phyloP scores from a whole-genome alignment of 2,113 vertebrate species.

The human region GRCh38 chr4:132784001-132784500 shows the following conservation, averaged over 20 bases:
- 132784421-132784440: background rate
- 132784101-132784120: background rate
- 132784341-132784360: background rate
- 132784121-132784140: background rate
- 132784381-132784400: background rate
- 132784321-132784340: background rate
- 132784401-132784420: background rate
- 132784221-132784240: background rate
- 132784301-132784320: background rate
- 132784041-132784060: background rate
- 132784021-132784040: background rate
- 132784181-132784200: background rate
- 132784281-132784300: accelerated
- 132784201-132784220: background rate
- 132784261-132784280: background rate
- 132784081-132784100: background rate
- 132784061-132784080: background rate
- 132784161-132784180: background rate
- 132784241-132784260: background rate
- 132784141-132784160: background rate
- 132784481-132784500: background rate
- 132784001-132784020: background rate
- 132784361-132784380: background rate
- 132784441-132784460: background rate
- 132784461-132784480: background rate